A percentile compares a stretch with the other conserved stretches of the same genome.
Conservation (phyloP, 1,140 invertebrate species). For the Dolichoris vasculosae region DNA sequence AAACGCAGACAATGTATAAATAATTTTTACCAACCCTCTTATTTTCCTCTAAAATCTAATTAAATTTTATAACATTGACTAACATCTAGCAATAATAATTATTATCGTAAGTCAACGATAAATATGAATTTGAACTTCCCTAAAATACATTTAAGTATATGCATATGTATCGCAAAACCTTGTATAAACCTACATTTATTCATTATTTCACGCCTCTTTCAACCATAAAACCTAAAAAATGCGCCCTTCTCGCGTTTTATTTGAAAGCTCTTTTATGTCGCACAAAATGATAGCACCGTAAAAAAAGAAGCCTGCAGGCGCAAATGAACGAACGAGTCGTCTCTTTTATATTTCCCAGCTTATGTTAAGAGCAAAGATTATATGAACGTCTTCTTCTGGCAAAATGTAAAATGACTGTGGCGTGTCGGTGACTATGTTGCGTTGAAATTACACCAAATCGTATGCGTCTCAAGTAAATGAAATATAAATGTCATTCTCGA, state of each 20-base stretch:
- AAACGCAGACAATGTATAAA: too few species aligned
- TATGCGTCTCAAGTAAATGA: background rate
- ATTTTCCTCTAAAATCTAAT: too few species aligned
- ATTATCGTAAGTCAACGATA: background rate
- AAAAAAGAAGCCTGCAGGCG: constrained; percentile 4
- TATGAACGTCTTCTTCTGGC: background rate
- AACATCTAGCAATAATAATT: background rate
- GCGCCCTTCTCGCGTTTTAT: constrained; percentile 20
- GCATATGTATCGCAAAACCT: background rate
- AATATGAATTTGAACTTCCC: background rate
- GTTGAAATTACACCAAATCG: constrained; percentile 18
- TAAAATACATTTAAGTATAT: background rate
- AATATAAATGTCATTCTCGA: constrained; percentile 23
- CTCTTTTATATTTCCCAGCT: constrained; percentile 6
- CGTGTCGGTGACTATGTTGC: background rate
- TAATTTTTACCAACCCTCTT: too few species aligned
- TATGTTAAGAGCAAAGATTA: constrained; percentile 20
- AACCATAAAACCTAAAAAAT: constrained; percentile 39
- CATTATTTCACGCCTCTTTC: constrained; percentile 14
- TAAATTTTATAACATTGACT: too few species aligned
- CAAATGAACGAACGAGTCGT: constrained; percentile 14
- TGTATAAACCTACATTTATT: constrained; percentile 44
- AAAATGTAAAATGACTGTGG: constrained; percentile 30
- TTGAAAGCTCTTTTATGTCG: constrained; percentile 20
- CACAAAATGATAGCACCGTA: constrained; percentile 11